Percentiles rank a stretch among this genome's conserved stretches.
phyloP scores from a whole-genome alignment of 37 sponge, comb jelly and placozoan species.

The Ephydatia muelleri region DNA sequence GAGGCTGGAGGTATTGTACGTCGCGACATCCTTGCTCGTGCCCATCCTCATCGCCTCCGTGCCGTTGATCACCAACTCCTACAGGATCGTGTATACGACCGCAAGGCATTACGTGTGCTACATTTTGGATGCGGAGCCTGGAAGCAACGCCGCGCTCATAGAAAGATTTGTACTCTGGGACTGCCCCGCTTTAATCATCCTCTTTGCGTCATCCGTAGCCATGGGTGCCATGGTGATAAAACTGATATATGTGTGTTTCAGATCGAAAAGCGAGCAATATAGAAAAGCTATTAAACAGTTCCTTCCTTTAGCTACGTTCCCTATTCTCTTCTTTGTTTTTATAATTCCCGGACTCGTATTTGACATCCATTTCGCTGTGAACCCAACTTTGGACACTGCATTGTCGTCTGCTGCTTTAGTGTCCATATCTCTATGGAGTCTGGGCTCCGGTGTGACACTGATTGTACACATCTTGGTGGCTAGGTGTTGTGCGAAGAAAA shows the following conservation, averaged over 20 bases:
- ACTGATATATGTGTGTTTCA: neutral
- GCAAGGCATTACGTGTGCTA: neutral
- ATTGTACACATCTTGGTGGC: neutral
- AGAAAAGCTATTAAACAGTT: neutral
- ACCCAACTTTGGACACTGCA: neutral
- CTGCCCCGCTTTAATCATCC: neutral
- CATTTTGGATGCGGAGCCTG: neutral
- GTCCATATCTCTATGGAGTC: neutral
- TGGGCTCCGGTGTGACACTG: neutral
- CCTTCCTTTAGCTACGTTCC: neutral
- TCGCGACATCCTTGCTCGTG: neutral
- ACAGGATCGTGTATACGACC: neutral
- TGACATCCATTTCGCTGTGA: neutral
- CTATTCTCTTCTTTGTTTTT: neutral
- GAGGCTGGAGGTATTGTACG: neutral
- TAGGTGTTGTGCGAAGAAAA: neutral
- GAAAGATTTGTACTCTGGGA: neutral
- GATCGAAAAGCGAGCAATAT: neutral
- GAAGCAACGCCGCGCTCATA: neutral
- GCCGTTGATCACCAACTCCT: neutral
- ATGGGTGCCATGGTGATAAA: neutral
- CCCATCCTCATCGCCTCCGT: neutral
- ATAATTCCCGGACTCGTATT: neutral
- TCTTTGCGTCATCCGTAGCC: neutral
- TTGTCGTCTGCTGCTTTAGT: neutral